Evolutionary conservation across 2,113 vertebrate genomes (phyloP).

Genomic region (Vulpes ferrilata): DNA sequence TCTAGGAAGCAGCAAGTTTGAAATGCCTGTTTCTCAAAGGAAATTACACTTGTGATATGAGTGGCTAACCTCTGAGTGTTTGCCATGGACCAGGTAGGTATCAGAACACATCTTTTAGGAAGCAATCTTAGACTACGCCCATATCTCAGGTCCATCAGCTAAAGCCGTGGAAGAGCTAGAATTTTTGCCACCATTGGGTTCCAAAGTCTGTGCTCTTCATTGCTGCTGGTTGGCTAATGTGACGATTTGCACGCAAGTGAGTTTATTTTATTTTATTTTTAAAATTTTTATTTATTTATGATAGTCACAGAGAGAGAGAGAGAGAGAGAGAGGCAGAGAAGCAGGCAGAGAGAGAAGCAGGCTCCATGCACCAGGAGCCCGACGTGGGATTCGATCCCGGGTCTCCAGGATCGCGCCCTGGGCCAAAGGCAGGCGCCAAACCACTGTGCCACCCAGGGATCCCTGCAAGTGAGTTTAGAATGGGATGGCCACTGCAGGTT

Average conservation of each 20-base stretch:
- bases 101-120: neutral
- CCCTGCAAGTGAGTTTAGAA: neutral
- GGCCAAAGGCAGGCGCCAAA: too few species aligned
- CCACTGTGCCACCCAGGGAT: too few species aligned
- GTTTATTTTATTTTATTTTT: neutral
- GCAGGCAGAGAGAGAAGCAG: too few species aligned
- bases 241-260: neutral
- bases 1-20: neutral
- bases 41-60: neutral
- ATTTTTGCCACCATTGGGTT: neutral
- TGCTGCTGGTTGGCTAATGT: fast-evolving
- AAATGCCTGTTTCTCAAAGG: neutral
- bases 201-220: neutral
- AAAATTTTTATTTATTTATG: too few species aligned
- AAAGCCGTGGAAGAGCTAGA: neutral
- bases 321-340: too few species aligned
- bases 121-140: neutral
- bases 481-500: neutral
- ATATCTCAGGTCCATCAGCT: neutral
- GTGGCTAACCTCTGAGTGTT: neutral
- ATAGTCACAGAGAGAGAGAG: too few species aligned
- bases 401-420: too few species aligned
- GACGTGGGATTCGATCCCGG: too few species aligned
- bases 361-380: too few species aligned
- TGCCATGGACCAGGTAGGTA: neutral